Percentiles rank a stretch among this genome's conserved stretches.
Evolutionary conservation across 2,888 invertebrate species (phyloP).

Genomic region (Diadegma fenestrale): DNA sequence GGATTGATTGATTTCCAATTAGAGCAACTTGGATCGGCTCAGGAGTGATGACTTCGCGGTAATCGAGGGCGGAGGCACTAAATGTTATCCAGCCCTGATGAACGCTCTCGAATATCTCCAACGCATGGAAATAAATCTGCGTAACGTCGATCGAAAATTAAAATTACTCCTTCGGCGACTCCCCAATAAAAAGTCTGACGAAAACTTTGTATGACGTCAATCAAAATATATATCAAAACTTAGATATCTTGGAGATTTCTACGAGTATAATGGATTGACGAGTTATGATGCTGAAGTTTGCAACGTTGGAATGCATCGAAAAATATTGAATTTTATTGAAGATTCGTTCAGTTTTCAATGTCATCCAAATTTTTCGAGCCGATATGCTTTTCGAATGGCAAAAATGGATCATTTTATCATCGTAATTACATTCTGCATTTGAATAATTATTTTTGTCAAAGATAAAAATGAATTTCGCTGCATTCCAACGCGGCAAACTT

Average conservation of each 20-base stretch:
- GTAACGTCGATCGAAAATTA: slow-evolving; percentile 17
- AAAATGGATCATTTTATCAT: no score
- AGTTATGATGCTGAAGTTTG: no score
- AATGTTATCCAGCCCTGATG: slow-evolving; percentile 17
- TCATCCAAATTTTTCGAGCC: no score
- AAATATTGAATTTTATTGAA: no score
- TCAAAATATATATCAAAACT: background rate
- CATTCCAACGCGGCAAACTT: no score
- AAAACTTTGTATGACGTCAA: background rate
- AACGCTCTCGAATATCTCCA: slow-evolving; percentile 28
- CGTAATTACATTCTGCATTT: no score
- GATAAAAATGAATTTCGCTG: no score
- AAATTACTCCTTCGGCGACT: background rate
- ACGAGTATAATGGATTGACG: background rate
- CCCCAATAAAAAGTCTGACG: background rate
- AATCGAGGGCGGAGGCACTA: background rate
- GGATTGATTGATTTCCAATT: background rate
- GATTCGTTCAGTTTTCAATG: no score
- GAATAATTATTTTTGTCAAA: no score
- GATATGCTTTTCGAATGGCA: no score
- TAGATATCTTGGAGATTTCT: background rate
- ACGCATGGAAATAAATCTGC: slow-evolving; percentile 13
- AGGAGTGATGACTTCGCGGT: background rate
- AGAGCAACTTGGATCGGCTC: background rate
- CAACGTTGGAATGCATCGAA: no score